phyloP scores from a whole-genome alignment of 2,797 vertebrate species.

The Gouania willdenowi region DNA sequence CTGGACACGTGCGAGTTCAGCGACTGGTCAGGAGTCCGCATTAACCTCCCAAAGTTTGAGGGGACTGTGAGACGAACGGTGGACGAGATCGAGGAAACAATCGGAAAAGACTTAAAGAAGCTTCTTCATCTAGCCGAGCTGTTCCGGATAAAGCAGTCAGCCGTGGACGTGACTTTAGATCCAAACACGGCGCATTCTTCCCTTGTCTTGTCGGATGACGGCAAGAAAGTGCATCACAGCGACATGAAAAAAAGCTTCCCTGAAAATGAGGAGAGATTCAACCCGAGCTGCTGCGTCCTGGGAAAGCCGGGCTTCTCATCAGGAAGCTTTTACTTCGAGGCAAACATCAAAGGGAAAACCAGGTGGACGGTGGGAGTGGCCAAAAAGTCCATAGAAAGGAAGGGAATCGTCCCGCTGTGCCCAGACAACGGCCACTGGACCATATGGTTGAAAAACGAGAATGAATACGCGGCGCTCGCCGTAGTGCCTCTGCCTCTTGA shows the following conservation, averaged over 20 bases:
- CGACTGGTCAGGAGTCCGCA: neutral
- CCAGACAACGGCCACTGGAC: slow-evolving; percentile 32
- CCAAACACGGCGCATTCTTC: neutral
- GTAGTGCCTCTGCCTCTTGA: neutral
- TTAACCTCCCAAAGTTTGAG: neutral
- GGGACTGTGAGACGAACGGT: neutral
- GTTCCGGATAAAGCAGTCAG: neutral
- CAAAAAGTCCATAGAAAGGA: slow-evolving; percentile 15
- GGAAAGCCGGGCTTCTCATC: slow-evolving; percentile 1
- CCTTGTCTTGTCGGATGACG: neutral
- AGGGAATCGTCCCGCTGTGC: neutral
- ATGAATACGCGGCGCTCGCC: slow-evolving; percentile 13
- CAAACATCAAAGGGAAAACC: neutral
- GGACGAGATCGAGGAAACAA: slow-evolving; percentile 18
- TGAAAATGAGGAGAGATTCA: neutral
- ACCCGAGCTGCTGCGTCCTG: neutral
- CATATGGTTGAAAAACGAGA: slow-evolving; percentile 12
- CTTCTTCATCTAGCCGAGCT: slow-evolving; percentile 8
- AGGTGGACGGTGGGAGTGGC: slow-evolving; percentile 19
- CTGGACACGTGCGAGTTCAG: neutral
- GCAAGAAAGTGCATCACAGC: neutral
- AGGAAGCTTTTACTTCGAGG: slow-evolving; percentile 14
- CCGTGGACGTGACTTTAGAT: neutral
- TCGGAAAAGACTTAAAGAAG: slow-evolving; percentile 7
- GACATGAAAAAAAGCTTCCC: neutral